Evolutionary conservation across 2,113 vertebrate species (phyloP), one percentile per base, ranked within the genome.

Genomic region (Eptatretus burgeri): DNA sequence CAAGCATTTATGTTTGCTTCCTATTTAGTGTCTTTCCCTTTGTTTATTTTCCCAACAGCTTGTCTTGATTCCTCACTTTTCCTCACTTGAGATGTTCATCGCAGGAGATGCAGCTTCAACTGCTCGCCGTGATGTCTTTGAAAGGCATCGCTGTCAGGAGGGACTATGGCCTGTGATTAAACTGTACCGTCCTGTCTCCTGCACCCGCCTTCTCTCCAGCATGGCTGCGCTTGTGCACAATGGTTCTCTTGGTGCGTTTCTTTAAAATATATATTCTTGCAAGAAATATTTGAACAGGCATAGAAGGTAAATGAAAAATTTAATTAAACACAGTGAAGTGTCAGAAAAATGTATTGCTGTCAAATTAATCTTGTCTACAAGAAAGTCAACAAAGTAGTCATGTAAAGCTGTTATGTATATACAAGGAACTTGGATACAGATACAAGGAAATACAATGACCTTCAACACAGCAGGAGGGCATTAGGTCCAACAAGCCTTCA

Each of bases 61-160:
- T 11, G 83, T 95, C 66, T 74, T 98, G 69, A 85, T 95, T 81
- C 91, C 91, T 0, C 81, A 85, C 76, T 91, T 85, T 71, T 85
- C 82, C 69, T 89, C 82, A 1, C 72, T 98, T 75, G 87, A 95
- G 65, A 80, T 98, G 64, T 98, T 98, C 75, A 78, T 79, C 0
- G 67, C 71, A 60, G 77, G 79, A 67, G 80, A 81, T 1, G 78
- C 82, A 1, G 84, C 65, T 79, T 73, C 1, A 83, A 79, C 67
- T 78, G 73, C 0, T 78, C 74, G 56, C 64, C 94, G 87, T 86
- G 85, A 93, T 67, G 89, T 79, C 1, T 98, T 94, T 70, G 81
- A 87, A 71, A 79, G 85, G 51, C 95, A 98, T 66, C 78, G 91
- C 50, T 98, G 91, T 68, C 68, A 91, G 70, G 91, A 98, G 72